phyloP scores from a whole-genome alignment of 92 coral and sea anemone species.

The Chrysogorgia sp. region DNA sequence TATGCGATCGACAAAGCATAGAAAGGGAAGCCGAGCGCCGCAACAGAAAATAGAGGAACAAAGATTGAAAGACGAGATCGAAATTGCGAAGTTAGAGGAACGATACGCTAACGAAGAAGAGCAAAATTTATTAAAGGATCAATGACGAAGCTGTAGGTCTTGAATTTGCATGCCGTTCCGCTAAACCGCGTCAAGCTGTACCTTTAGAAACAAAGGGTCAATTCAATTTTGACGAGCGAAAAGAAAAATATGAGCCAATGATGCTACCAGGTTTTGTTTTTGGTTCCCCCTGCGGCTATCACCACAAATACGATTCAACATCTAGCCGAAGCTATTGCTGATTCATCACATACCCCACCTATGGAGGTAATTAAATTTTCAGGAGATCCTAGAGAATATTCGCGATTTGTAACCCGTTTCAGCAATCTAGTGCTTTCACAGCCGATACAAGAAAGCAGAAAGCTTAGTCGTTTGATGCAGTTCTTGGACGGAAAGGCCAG shows the following conservation, averaged over 20 bases:
- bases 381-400: too few species aligned
- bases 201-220: neutral
- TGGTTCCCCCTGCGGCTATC: too few species aligned
- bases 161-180: neutral
- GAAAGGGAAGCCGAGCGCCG: neutral
- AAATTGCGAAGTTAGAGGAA: too few species aligned
- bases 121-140: neutral
- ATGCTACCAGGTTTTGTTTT: too few species aligned
- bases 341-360: constrained; percentile 13
- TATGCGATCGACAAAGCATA: too few species aligned
- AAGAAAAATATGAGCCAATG: constrained; percentile 3
- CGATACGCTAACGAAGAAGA: constrained; percentile 22
- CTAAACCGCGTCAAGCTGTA: neutral
- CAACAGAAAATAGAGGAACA: neutral
- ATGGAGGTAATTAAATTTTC: constrained; percentile 18
- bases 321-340: neutral
- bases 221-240: constrained; percentile 2
- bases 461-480: neutral
- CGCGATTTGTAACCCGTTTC: too few species aligned
- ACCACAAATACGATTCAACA: neutral
- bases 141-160: neutral
- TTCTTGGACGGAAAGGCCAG: neutral
- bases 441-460: constrained; percentile 4
- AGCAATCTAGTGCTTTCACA: constrained; percentile 16
- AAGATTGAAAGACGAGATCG: neutral